These are phyloP conservation scores for Pangasius macronema DNA, from an alignment of 2,797 vertebrate species.

Conservation along the genomic window DNA sequence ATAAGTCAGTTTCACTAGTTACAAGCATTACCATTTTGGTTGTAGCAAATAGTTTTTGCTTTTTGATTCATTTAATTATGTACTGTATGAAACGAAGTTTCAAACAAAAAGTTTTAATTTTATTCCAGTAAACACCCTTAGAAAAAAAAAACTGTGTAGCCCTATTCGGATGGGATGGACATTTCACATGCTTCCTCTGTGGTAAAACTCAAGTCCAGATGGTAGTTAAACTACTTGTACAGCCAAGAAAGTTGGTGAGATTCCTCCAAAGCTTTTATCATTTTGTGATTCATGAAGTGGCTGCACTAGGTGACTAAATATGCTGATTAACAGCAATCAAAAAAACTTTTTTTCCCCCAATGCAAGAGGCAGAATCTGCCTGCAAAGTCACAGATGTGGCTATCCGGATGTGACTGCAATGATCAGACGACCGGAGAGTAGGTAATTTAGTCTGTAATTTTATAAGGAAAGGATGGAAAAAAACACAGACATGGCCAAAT, in stretches of 20 bases:
- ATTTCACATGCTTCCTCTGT: neutral
- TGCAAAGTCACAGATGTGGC: neutral
- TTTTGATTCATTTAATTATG: neutral
- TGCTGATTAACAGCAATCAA: neutral
- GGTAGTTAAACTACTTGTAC: neutral
- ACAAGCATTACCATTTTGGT: neutral
- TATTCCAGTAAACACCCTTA: neutral
- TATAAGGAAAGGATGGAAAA: neutral
- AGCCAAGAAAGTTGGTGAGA: neutral
- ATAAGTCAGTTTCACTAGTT: neutral
- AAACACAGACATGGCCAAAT: neutral
- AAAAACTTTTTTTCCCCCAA: neutral
- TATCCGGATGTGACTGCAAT: neutral
- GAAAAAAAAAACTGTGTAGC: neutral
- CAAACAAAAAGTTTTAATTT: neutral
- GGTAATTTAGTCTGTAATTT: neutral
- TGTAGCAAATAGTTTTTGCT: neutral
- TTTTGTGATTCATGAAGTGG: neutral
- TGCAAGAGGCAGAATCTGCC: neutral
- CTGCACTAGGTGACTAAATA: neutral
- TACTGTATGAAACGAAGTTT: neutral
- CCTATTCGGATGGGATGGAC: neutral
- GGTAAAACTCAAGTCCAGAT: neutral
- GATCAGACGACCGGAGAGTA: neutral
- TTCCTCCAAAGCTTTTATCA: neutral